A percentile compares a stretch with the other conserved stretches of the same genome.
Evolutionary conservation across 1,140 invertebrate genomes (phyloP).

Genomic region (Harpegnathos saltator): DNA sequence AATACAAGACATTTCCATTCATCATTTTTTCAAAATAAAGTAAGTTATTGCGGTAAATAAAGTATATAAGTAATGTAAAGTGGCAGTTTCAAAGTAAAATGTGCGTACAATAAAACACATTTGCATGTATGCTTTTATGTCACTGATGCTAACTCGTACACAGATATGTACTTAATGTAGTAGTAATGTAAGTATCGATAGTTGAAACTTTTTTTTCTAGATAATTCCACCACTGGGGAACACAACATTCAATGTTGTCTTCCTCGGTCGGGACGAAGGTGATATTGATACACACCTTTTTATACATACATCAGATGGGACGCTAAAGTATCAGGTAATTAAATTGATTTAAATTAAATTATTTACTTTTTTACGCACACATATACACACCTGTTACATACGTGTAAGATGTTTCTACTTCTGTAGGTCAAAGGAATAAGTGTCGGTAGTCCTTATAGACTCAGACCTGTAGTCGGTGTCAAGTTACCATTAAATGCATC

Average conservation of each 20-base stretch:
- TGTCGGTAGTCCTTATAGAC: constrained; percentile 94
- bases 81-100: background rate
- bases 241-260: constrained; percentile 98
- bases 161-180: no score
- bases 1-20: constrained; percentile 96
- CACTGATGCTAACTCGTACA: no score
- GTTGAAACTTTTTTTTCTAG: constrained; percentile 85
- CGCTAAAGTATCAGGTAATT: constrained; percentile 91
- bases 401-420: constrained; percentile 56
- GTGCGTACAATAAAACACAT: background rate
- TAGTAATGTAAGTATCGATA: constrained; percentile 7
- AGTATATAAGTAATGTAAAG: background rate
- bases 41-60: constrained; percentile 85
- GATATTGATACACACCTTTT: constrained; percentile 94
- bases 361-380: background rate
- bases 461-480: constrained; percentile 95
- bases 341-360: background rate
- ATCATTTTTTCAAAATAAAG: constrained; percentile 96
- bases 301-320: constrained; percentile 97
- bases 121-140: background rate
- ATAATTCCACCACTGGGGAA: constrained; percentile 95
- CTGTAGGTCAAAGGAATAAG: constrained; percentile 92
- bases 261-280: constrained; percentile 96
- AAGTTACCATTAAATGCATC: constrained; percentile 96
- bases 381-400: constrained; percentile 37